Evolutionary conservation across 2,888 invertebrate genomes (phyloP).

Genomic region (Biston stratarius): DNA sequence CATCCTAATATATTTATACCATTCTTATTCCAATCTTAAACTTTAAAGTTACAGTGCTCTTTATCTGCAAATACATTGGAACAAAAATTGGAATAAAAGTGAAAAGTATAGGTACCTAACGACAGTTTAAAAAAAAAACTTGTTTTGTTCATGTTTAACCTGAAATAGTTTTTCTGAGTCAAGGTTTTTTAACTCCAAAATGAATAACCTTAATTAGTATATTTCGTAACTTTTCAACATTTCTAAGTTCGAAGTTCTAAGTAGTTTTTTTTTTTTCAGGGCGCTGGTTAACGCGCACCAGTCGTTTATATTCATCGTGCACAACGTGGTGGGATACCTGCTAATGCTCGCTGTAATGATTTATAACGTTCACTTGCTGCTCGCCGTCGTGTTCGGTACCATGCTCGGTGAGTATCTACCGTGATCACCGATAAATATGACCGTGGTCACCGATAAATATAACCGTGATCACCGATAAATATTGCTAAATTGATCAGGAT

Average conservation of each 20-base stretch:
- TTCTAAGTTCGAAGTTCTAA: background rate
- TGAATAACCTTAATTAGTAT: background rate
- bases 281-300: constrained; percentile 72
- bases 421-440: background rate
- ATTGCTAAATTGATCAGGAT: background rate
- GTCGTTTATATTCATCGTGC: constrained; percentile 81
- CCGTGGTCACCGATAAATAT: background rate
- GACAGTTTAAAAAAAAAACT: too few relatives aligned
- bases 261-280: constrained; percentile 50
- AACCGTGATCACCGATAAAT: background rate
- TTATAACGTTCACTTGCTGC: constrained; percentile 89
- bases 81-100: too few relatives aligned
- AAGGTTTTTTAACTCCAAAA: background rate
- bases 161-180: too few relatives aligned
- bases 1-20: too few relatives aligned
- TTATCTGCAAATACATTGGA: too few relatives aligned
- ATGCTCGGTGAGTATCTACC: constrained; percentile 76
- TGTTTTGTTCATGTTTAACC: too few relatives aligned
- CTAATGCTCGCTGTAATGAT: constrained; percentile 92
- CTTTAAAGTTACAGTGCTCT: too few relatives aligned
- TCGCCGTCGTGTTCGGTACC: constrained; percentile 89
- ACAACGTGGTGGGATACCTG: constrained; percentile 88
- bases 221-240: too few relatives aligned
- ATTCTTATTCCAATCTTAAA: too few relatives aligned
- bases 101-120: too few relatives aligned